Percentiles rank a stretch among this genome's conserved stretches.
Evolutionary conservation across 2,888 invertebrate genomes (phyloP).

Genomic region (Eupithecia subfuscata): DNA sequence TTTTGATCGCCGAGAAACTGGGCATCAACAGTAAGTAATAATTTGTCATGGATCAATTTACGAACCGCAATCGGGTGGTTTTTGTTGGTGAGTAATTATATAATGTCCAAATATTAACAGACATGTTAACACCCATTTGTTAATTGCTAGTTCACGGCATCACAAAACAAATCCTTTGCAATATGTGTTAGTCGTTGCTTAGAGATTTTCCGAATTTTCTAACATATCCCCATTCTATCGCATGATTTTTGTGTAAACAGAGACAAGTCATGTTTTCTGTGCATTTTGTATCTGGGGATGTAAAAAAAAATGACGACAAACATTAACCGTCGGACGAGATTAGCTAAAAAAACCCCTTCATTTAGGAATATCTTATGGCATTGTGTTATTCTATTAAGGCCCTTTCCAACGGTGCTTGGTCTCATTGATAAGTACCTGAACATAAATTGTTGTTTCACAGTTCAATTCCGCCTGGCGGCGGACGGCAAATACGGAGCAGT

Average conservation of each 20-base stretch:
- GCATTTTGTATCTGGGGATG: background rate
- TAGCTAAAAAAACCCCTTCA: too few species aligned
- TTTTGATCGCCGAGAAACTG: slow-evolving; percentile 90
- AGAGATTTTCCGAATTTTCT: too few species aligned
- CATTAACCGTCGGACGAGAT: too few species aligned
- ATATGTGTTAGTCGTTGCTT: background rate
- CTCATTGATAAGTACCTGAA: background rate
- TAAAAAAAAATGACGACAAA: too few species aligned
- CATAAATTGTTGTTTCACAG: slow-evolving; percentile 72
- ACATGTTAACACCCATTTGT: background rate
- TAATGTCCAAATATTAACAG: background rate
- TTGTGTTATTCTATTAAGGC: too few species aligned
- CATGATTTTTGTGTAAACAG: background rate
- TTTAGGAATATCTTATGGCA: too few species aligned
- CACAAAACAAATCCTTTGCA: background rate
- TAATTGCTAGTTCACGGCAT: background rate
- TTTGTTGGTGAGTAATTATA: background rate
- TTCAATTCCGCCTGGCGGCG: slow-evolving; percentile 92
- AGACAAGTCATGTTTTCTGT: background rate
- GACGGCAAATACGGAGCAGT: slow-evolving; percentile 95
- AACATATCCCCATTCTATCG: background rate
- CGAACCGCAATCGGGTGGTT: background rate
- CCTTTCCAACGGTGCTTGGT: background rate
- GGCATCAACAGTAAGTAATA: slow-evolving; percentile 91
- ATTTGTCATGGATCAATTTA: background rate